Percentiles rank a stretch among this genome's conserved stretches.
Evolutionary conservation across 2,113 vertebrate genomes (phyloP).

Genomic region (Anolis carolinensis): DNA sequence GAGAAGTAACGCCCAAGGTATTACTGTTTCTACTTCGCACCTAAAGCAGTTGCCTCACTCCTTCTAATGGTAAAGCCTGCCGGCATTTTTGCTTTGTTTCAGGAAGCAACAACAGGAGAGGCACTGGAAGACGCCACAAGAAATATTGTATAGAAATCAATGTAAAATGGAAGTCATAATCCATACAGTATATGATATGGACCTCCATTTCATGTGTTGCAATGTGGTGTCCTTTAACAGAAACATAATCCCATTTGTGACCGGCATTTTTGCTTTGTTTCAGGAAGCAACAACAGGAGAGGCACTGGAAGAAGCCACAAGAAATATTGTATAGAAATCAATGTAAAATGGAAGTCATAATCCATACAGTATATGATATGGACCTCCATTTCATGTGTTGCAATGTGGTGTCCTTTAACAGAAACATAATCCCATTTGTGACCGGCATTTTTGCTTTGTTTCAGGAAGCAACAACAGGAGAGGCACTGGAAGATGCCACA

Average conservation of each 20-base stretch:
- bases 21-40: too few species aligned
- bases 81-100: too few species aligned
- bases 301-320: not conserved
- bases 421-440: not conserved
- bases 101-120: not conserved
- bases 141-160: not conserved
- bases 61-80: too few species aligned
- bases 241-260: not conserved
- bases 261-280: too few species aligned
- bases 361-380: not conserved
- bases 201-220: not conserved
- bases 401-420: accelerated
- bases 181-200: not conserved
- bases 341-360: not conserved
- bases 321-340: not conserved
- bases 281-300: not conserved
- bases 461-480: not conserved
- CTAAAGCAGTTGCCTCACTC: too few species aligned
- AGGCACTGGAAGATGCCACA: not conserved
- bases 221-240: accelerated
- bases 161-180: not conserved
- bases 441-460: too few species aligned
- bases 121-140: not conserved
- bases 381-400: not conserved
- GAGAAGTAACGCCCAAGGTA: too few species aligned